These are phyloP conservation scores for Cerastoderma edule DNA, from an alignment of 2,888 invertebrate species.

Conservation along the genomic window DNA sequence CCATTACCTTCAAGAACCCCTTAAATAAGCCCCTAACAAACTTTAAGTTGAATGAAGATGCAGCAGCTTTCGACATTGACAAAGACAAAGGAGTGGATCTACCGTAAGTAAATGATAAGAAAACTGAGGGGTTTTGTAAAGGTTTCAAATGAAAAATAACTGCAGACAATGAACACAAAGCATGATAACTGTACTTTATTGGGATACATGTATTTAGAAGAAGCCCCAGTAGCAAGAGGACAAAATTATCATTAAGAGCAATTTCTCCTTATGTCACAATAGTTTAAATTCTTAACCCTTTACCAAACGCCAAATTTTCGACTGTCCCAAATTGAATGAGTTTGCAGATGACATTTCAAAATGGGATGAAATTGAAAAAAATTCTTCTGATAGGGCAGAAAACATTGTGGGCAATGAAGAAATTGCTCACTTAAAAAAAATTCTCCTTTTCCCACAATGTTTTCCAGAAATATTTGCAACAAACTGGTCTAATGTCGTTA, in stretches of 20 bases:
- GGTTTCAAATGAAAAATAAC: not conserved
- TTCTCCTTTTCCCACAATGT: constrained; percentile 9
- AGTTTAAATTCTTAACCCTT: not conserved
- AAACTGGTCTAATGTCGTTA: too few species aligned
- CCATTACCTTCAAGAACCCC: not conserved
- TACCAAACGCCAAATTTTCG: not conserved
- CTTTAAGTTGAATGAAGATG: not conserved
- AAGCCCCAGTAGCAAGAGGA: not conserved
- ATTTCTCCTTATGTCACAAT: not conserved
- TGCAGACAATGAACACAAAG: not conserved
- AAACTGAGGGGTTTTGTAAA: not conserved
- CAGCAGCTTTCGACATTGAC: not conserved
- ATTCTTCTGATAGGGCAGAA: not conserved
- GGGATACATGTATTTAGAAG: not conserved
- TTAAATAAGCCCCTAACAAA: not conserved
- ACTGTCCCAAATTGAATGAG: not conserved
- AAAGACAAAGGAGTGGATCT: not conserved
- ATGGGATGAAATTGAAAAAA: not conserved
- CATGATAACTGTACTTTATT: not conserved
- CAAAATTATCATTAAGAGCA: constrained; percentile 7
- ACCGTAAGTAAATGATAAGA: not conserved
- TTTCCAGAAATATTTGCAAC: too few species aligned
- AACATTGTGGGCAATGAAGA: not conserved
- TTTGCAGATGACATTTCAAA: not conserved
- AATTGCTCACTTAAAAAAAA: not conserved